Percentiles rank a stretch among this genome's conserved stretches.
These are phyloP conservation scores for Acipenser oxyrinchus DNA, from an alignment of 2,797 vertebrate species.

Conservation along the genomic window DNA sequence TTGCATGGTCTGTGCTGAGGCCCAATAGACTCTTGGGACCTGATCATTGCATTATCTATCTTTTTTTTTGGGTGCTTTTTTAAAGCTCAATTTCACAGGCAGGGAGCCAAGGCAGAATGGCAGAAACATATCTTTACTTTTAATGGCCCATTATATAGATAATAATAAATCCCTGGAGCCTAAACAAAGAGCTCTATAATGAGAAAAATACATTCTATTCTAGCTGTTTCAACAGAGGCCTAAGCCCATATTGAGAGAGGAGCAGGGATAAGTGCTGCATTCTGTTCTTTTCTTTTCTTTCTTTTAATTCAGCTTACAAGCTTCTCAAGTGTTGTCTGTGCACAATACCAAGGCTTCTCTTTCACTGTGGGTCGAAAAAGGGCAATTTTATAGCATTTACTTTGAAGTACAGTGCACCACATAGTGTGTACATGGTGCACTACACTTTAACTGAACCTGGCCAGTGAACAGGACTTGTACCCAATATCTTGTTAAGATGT, in stretches of 20 bases:
- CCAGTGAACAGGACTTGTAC: no score
- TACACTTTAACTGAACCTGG: no score
- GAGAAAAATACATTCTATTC: background rate
- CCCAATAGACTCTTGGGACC: constrained; percentile 32
- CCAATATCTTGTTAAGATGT: no score
- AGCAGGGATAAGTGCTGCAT: background rate
- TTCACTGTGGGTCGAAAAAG: background rate
- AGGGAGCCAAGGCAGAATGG: constrained; percentile 16
- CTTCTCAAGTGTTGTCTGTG: background rate
- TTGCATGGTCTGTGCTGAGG: background rate
- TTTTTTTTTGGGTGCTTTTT: constrained; percentile 14
- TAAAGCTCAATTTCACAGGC: constrained; percentile 17
- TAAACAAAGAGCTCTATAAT: background rate
- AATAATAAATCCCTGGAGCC: background rate
- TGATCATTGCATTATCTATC: constrained; percentile 26
- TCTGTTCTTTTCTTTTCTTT: background rate
- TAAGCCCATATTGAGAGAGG: background rate
- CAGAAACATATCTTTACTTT: constrained; percentile 18
- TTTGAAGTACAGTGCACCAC: no score
- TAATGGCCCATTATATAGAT: background rate
- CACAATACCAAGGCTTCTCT: background rate
- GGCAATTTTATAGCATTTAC: no score
- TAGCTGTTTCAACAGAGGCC: background rate
- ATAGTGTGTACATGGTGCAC: no score
- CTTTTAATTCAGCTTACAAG: background rate